Evolutionary conservation across 2,888 invertebrate species (phyloP).

Genomic region (Pandemis heparana): DNA sequence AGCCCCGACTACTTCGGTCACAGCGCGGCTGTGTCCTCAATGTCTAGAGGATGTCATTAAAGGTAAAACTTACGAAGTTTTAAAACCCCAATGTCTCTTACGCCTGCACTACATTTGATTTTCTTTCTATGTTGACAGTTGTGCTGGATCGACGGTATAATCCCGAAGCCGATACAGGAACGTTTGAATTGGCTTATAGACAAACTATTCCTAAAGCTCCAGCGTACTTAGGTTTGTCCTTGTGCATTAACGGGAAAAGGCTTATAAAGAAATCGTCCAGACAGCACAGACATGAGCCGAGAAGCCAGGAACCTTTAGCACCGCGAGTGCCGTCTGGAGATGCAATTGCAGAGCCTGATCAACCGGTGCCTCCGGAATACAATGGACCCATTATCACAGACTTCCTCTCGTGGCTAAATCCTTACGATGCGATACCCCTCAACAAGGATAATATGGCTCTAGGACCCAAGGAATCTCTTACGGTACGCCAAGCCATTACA

Average conservation of each 20-base stretch:
- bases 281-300: slow-evolving; percentile 73
- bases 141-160: slow-evolving; percentile 90
- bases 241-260: slow-evolving; percentile 89
- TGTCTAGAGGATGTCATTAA: slow-evolving; percentile 96
- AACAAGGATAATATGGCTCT: slow-evolving; percentile 73
- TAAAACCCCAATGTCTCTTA: not conserved
- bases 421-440: slow-evolving; percentile 72
- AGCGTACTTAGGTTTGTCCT: slow-evolving; percentile 91
- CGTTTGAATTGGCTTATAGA: slow-evolving; percentile 92
- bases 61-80: slow-evolving; percentile 84
- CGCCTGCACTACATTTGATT: slow-evolving; percentile 20
- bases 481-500: slow-evolving; percentile 82
- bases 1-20: slow-evolving; percentile 95
- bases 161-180: slow-evolving; percentile 91
- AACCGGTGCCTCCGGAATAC: slow-evolving; percentile 79
- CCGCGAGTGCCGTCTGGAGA: slow-evolving; percentile 67
- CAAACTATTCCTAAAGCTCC: slow-evolving; percentile 92
- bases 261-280: slow-evolving; percentile 79
- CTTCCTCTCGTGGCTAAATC: slow-evolving; percentile 88
- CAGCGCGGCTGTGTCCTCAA: slow-evolving; percentile 93
- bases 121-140: slow-evolving; percentile 82
- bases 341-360: slow-evolving; percentile 57
- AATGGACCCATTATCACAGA: slow-evolving; percentile 89
- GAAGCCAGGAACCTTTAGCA: slow-evolving; percentile 62
- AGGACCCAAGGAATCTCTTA: slow-evolving; percentile 69